Base-by-base conservation (phyloP, 2,113 vertebrate genomes). In the Eleginops maclovinus region DNA sequence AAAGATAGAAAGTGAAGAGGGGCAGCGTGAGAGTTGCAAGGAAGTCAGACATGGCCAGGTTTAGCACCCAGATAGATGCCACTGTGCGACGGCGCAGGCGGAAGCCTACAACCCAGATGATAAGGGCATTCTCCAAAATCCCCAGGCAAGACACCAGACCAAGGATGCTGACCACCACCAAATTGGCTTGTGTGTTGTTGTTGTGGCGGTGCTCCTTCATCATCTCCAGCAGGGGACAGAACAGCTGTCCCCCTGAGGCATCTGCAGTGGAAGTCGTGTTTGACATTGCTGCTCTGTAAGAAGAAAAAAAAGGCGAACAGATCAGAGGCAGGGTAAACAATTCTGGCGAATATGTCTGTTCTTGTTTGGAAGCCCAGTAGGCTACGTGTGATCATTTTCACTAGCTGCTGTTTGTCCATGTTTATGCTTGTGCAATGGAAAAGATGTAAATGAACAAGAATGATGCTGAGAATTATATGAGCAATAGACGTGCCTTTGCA, bases 11-110 rank as follows among this genome's bases (percentile, higher is more conserved):
- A 0, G 97, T 96, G 85, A 97, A 96, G 36, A 98, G 74, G 0
- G 97, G 97, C 53, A 98, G 91, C 40, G 96, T 98, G 89, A 97
- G 76, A 0, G 96, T 97, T 87, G 97, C 96, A 64, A 99, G 93
- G 89, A 99, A 97, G 81, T 98, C 97, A 0, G 97, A 97, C 4
- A 95, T 58, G 0, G 97, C 97, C 85, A 99, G 79, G 82, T 98
- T 97, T 65, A 98, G 94, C 59, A 99, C 96, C 97, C 97, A 98
- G 51, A 98, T 66, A 0, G 96, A 94, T 1, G 96, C 95, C 70
- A 98, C 96, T 0, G 97, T 97, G 66, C 89, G 96, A 36, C 86
- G 95, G 65, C 86, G 96, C 74, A 97, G 96, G 88, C 96, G 96
- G 60, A 95, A 95, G 10, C 93, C 93, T 47, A 96, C 90, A 11